phyloP scores from a whole-genome alignment of 2,888 invertebrate genomes.

The Temnothorax ravouxi region DNA sequence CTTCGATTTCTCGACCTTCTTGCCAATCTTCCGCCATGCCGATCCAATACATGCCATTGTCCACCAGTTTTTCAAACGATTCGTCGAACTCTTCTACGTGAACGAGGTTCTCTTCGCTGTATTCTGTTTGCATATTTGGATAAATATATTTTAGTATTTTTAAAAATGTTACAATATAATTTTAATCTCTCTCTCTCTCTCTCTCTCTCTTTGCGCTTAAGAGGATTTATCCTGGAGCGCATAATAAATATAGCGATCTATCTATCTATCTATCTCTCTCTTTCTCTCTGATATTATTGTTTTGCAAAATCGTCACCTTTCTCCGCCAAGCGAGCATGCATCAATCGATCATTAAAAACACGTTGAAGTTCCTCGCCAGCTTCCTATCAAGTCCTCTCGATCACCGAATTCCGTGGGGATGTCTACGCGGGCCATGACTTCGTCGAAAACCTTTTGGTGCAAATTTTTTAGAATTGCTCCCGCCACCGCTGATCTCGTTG shows the following conservation, averaged over 20 bases:
- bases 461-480: slow-evolving; percentile 75
- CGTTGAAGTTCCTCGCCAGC: slow-evolving; percentile 71
- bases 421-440: slow-evolving; percentile 67
- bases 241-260: no score
- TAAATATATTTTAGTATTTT: not conserved
- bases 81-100: not conserved
- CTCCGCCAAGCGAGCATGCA: slow-evolving; percentile 65
- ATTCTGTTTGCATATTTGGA: not conserved
- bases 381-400: slow-evolving; percentile 64
- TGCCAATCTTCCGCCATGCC: slow-evolving; percentile 30
- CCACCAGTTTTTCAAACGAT: not conserved
- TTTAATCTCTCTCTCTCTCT: not conserved
- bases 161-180: not conserved
- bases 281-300: not conserved
- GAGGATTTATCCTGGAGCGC: no score
- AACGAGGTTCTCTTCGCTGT: not conserved
- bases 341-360: slow-evolving; percentile 73
- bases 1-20: slow-evolving; percentile 34
- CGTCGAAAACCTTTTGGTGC: slow-evolving; percentile 73
- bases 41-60: slow-evolving; percentile 42
- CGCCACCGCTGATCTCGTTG: slow-evolving; percentile 70
- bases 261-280: not conserved
- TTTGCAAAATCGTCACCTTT: slow-evolving; percentile 60
- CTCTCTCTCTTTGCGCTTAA: not conserved
- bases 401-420: slow-evolving; percentile 75